These are phyloP conservation scores for Gandaritis pyraliata DNA, from an alignment of 2,888 invertebrate genomes.

Conservation along the genomic window DNA sequence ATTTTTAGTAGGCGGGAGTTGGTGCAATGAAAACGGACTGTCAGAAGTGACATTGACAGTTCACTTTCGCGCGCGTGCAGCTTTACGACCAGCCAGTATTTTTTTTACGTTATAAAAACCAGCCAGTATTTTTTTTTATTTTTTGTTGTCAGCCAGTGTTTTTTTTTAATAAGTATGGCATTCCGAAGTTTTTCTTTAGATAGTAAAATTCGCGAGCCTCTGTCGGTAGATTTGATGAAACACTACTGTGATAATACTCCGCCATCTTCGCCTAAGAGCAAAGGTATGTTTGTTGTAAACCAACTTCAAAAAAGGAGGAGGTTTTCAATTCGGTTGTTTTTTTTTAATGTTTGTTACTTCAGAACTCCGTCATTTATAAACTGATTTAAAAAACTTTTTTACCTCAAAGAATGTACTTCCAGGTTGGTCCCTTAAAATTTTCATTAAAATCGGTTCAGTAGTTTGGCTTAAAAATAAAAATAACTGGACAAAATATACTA, in stretches of 20 bases:
- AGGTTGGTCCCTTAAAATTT: no score
- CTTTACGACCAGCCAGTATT: slow-evolving; percentile 39
- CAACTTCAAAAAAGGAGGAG: no score
- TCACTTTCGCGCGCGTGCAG: slow-evolving; percentile 59
- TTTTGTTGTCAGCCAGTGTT: no score
- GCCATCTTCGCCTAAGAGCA: slow-evolving; percentile 70
- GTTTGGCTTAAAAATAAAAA: no score
- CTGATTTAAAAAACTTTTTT: no score
- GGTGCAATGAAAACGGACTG: slow-evolving; percentile 60
- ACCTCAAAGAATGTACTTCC: no score
- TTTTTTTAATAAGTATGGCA: slow-evolving; percentile 53
- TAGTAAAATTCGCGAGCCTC: slow-evolving; percentile 53
- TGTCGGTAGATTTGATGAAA: slow-evolving; percentile 61
- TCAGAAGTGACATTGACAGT: slow-evolving; percentile 63
- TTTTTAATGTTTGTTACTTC: no score
- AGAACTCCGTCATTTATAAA: no score
- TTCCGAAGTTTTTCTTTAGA: slow-evolving; percentile 57
- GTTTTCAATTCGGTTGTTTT: no score
- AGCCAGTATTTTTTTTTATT: slow-evolving; percentile 43
- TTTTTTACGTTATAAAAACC: no score
- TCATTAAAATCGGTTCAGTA: no score
- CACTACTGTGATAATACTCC: slow-evolving; percentile 64
- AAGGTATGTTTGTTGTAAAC: slow-evolving; percentile 57
- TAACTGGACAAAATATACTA: no score
- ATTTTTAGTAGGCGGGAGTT: slow-evolving; percentile 74